Evolutionary conservation across 2,113 vertebrate species (phyloP).

Genomic region (Planiliza haematocheilus): DNA sequence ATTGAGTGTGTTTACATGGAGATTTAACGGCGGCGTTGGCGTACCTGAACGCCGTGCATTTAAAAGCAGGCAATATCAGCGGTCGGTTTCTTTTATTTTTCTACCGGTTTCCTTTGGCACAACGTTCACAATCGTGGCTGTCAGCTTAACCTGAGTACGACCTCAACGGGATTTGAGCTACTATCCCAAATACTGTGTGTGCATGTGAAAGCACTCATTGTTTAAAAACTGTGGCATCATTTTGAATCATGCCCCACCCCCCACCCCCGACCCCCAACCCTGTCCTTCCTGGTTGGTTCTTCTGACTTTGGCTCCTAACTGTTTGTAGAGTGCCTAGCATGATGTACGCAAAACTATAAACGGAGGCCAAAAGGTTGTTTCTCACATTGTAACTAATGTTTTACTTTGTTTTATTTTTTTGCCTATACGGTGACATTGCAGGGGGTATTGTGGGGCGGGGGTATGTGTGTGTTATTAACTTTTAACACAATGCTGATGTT

Average conservation of each 20-base stretch:
- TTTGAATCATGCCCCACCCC: conserved; percentile 18
- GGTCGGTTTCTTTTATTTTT: conserved; percentile 4
- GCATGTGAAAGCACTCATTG: conserved; percentile 44
- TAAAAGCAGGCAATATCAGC: conserved; percentile 49
- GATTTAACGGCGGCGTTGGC: conserved; percentile 21
- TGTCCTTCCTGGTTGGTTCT: conserved; percentile 32
- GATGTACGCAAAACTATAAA: conserved; percentile 70
- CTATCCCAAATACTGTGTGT: conserved; percentile 41
- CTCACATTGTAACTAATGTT: conserved; percentile 26
- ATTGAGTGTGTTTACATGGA: conserved; percentile 64
- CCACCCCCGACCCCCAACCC: no score
- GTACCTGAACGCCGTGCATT: conserved; percentile 35
- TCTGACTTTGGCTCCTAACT: conserved; percentile 56
- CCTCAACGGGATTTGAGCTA: conserved; percentile 41
- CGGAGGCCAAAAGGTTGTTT: conserved; percentile 41
- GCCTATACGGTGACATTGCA: conserved; percentile 25
- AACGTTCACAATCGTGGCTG: conserved; percentile 7
- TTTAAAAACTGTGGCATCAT: conserved; percentile 39
- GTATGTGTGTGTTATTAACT: conserved; percentile 33
- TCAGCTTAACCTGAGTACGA: conserved; percentile 24
- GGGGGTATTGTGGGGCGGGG: background rate
- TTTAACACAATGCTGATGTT: conserved; percentile 47
- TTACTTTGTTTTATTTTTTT: conserved; percentile 22
- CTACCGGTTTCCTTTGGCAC: conserved; percentile 23
- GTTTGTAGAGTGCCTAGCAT: conserved; percentile 75